Evolutionary conservation across 2,113 vertebrate genomes (phyloP), one percentile per base, ranked within the genome.

Genomic region (Neodon shergylaensis): DNA sequence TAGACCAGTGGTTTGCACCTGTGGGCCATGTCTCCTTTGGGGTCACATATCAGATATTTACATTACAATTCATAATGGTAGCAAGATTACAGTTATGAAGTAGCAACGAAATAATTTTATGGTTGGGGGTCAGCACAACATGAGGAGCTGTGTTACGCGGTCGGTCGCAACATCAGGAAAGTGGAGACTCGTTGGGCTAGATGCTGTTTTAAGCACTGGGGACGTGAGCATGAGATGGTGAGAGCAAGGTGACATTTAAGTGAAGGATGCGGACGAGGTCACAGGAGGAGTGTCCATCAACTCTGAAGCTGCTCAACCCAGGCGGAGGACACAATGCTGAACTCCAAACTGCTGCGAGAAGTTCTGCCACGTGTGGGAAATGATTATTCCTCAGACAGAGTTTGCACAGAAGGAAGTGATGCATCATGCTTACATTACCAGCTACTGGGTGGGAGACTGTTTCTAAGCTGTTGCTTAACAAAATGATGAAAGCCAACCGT

Each of bases 381-480:
- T 3, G 85, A 91, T 82, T 88, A 1, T 28, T 88, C 44, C 72
- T 89, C 26, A 16, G 10, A 63, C 28, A 82, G 24, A 42, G 72
- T 58, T 28, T 94, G 44, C 52, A 92, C 88, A 96, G 79, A 74
- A 94, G 61, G 89, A 90, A 96, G 39, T 31, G 70, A 87, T 31
- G 85, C 61, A 54, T 65, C 58, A 47, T 83, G 85, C 81, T 94
- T 68, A 90, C 47, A 33, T 90, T 70, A 95, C 26, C 90, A 95
- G 74, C 24, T 36, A 42, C 74, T 63, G 68, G 1, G 4, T 24
- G 90, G 84, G 66, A 92, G 52, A 81, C 47, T 24, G 76, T 90
- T 94, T 92, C 81, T 78, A 42, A 88, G 91, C 92, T 82, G 73
- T 63, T 91, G 77, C 52, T 78, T 88, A 95, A 74, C 66, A 54